These are phyloP conservation scores for Pelvicachromis taeniatus DNA, from an alignment of 2,113 vertebrate species.

Conservation along the genomic window DNA sequence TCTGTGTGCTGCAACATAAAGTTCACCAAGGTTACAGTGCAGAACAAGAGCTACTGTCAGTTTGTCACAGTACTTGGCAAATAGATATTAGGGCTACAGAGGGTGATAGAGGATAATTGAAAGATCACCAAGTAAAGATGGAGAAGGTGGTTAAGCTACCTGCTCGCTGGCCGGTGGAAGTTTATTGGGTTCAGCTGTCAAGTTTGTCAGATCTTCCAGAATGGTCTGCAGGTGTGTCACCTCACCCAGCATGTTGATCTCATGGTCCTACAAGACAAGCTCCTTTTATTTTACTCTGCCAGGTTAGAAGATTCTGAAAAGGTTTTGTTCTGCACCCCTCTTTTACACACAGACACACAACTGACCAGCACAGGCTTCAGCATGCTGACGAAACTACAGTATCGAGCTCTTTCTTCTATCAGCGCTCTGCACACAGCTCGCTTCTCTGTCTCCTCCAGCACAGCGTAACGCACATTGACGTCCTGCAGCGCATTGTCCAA, in stretches of 20 bases:
- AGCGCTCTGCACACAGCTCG: conserved; percentile 74
- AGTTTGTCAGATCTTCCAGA: conserved; percentile 73
- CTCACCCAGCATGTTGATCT: conserved; percentile 82
- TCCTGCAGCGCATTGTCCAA: conserved; percentile 80
- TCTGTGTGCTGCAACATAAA: neutral
- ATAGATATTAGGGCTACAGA: neutral
- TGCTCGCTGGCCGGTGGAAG: conserved; percentile 81
- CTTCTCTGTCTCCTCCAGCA: conserved; percentile 80
- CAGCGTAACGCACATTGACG: conserved; percentile 76
- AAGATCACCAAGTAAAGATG: neutral
- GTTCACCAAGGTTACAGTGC: neutral
- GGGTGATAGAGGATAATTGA: neutral
- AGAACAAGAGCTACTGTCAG: neutral
- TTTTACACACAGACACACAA: neutral
- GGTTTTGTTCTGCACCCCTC: neutral
- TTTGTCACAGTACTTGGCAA: neutral
- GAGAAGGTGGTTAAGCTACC: conserved; percentile 37
- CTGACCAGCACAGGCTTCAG: conserved; percentile 80
- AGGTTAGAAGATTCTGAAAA: neutral
- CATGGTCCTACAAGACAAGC: conserved; percentile 70
- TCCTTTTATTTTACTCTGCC: neutral
- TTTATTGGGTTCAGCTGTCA: conserved; percentile 76
- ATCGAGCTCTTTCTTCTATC: conserved; percentile 76
- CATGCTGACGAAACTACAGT: conserved; percentile 79
- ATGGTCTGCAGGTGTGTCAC: conserved; percentile 83